A percentile compares a stretch with the other conserved stretches of the same genome.
Conservation (phyloP, 1,140 invertebrate genomes). For the Acromyrmex echinatior region DNA sequence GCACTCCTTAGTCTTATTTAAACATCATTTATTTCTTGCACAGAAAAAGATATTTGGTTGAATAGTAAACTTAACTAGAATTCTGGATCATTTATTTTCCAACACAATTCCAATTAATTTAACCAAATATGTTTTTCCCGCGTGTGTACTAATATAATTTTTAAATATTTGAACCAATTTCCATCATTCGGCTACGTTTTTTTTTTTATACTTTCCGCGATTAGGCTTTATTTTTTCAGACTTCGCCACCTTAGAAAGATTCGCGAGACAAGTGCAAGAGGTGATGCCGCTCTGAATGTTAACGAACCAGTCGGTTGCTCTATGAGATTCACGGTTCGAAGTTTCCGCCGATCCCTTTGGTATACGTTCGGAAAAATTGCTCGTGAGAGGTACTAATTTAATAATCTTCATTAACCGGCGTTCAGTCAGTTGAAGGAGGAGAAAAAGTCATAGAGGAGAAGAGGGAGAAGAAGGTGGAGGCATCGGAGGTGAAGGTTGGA, state of each 20-base stretch:
- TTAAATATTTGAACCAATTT: neutral
- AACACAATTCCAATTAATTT: too few relatives aligned
- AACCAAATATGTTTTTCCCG: too few relatives aligned
- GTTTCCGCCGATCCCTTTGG: slow-evolving; percentile 27
- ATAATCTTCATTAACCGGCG: slow-evolving; percentile 82
- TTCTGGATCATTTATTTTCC: too few relatives aligned
- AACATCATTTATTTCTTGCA: neutral
- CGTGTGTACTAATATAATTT: neutral
- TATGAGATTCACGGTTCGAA: slow-evolving; percentile 21
- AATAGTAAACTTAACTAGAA: too few relatives aligned
- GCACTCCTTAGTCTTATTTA: neutral
- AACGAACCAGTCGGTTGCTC: slow-evolving; percentile 67
- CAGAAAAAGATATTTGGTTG: too few relatives aligned
- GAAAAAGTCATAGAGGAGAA: slow-evolving; percentile 38
- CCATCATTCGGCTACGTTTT: slow-evolving; percentile 23
- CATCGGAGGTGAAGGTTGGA: slow-evolving; percentile 57
- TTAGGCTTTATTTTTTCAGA: slow-evolving; percentile 59
- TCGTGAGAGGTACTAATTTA: slow-evolving; percentile 82
- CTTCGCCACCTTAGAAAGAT: slow-evolving; percentile 36
- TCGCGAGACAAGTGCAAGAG: slow-evolving; percentile 7
- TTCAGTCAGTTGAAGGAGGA: slow-evolving; percentile 16
- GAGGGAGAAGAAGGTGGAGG: slow-evolving; percentile 42
- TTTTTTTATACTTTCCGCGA: slow-evolving; percentile 33
- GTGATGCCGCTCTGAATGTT: slow-evolving; percentile 37
- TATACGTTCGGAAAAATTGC: slow-evolving; percentile 68